phyloP scores from a whole-genome alignment of 2,888 invertebrate genomes.

The Hypsopygia costalis region DNA sequence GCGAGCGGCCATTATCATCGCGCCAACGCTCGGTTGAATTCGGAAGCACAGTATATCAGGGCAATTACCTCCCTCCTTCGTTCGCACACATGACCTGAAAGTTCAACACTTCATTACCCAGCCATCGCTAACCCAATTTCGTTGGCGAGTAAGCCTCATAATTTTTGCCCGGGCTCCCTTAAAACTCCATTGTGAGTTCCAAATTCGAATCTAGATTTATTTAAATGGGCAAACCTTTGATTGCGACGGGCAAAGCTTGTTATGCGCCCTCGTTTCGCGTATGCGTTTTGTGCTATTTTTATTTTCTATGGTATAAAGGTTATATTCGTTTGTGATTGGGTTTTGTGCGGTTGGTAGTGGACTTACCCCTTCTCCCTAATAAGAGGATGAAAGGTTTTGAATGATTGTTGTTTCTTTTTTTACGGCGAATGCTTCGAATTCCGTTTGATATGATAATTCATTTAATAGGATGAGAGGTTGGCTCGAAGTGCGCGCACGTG shows the following conservation, averaged over 20 bases:
- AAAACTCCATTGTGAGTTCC: constrained; percentile 58
- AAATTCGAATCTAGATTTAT: constrained; percentile 69
- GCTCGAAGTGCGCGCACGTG: constrained; percentile 43
- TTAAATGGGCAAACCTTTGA: constrained; percentile 71
- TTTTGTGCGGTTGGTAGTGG: constrained; percentile 24
- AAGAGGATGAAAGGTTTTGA: constrained; percentile 73
- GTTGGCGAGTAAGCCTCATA: constrained; percentile 46
- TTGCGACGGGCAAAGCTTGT: constrained; percentile 61
- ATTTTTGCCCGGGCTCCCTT: constrained; percentile 41
- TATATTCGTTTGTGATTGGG: constrained; percentile 18
- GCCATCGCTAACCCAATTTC: constrained; percentile 53
- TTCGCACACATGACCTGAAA: constrained; percentile 66
- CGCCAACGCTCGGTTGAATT: constrained; percentile 35
- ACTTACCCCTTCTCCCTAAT: constrained; percentile 66
- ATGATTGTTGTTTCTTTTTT: constrained; percentile 63
- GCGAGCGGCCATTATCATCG: constrained; percentile 51
- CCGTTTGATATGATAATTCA: constrained; percentile 76
- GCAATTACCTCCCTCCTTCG: constrained; percentile 47
- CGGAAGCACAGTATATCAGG: constrained; percentile 56
- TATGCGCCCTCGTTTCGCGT: constrained; percentile 26
- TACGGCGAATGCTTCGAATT: constrained; percentile 51
- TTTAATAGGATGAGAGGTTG: constrained; percentile 61
- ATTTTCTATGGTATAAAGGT: constrained; percentile 24
- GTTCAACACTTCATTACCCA: constrained; percentile 69
- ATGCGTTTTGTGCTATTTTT: constrained; percentile 18